Conservation (phyloP, 2,888 invertebrate genomes). For the Metellina segmentata region DNA sequence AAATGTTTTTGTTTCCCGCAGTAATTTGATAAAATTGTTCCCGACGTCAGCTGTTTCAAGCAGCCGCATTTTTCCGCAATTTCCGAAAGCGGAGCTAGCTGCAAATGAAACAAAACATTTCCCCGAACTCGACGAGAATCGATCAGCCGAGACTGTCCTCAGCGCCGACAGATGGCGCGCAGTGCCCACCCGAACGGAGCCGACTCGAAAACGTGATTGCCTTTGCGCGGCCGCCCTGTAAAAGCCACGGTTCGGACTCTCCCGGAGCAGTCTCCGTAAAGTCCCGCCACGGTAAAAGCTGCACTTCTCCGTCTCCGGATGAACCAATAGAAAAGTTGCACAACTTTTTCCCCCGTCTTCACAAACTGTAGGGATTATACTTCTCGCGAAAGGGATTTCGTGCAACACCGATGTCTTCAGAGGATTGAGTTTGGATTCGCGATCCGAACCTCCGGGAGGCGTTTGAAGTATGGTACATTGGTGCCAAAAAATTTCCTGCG, state of each 20-base stretch:
- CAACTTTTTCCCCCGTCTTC: slow-evolving; percentile 25
- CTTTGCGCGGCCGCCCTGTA: slow-evolving; percentile 14
- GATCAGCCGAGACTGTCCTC: not conserved
- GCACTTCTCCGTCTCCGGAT: not conserved
- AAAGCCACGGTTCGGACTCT: slow-evolving; percentile 29
- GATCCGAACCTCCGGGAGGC: not conserved
- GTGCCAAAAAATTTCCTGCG: not conserved
- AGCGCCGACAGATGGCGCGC: slow-evolving; percentile 50
- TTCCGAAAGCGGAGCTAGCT: not conserved
- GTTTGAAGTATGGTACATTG: not conserved
- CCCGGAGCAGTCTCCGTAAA: slow-evolving; percentile 28
- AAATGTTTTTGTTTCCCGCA: not conserved
- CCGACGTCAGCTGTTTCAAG: not conserved
- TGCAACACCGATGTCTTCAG: not conserved
- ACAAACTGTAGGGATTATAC: not conserved
- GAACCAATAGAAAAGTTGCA: slow-evolving; percentile 35
- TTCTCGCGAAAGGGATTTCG: not conserved
- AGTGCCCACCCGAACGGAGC: not conserved
- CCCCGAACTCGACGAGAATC: not conserved
- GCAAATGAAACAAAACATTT: not conserved
- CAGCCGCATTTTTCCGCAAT: not conserved
- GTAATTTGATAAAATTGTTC: not conserved
- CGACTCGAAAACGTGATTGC: slow-evolving; percentile 40
- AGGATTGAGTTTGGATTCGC: not conserved
- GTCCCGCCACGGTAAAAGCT: not conserved